Base-by-base conservation (phyloP, 2,888 invertebrate genomes). In the Frankliniella intonsa region DNA sequence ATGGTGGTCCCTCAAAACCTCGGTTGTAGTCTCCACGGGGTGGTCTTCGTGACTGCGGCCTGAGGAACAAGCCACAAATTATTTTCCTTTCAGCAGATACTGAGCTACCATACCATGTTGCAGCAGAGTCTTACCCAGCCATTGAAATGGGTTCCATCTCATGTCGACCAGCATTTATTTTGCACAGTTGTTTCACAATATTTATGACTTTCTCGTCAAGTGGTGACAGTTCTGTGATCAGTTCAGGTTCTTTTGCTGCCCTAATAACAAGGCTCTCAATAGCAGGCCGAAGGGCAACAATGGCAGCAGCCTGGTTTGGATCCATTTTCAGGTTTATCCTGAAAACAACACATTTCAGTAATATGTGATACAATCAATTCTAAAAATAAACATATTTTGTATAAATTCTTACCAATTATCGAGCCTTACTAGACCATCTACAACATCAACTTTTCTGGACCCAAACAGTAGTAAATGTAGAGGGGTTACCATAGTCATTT, bases 401-500 rank as follows among this genome's bases (percentile, higher is more conserved):
- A 62, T 1, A 62, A 14, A 65, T 82, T 80, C 86, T 85, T 85
- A 90, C 98, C 98, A 98, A 87, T 96, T 95, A 88, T 99, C 99
- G 3, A 99, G 88, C 0, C 94, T 92, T 2, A 98, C 93, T 49
- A 94, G 89, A 81, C 92, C 91, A 82, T 94, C 94, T 0, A 94
- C 89, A 86, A 92, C 92, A 85, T 97, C 96, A 0, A 95, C 93
- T 88, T 95, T 96, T 81, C 97, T 91, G n/a, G 94, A 93, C 0
- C 96, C 98, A 87, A 99, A 98, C 69, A 99, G 89, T 84, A 99
- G 88, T 79, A 99, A 89, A 87, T 99, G 98, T 84, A 99, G 88
- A 0, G 99, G 97, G 0, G 97, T 93, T 10, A 99, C 95, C 97
- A 98, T 98, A 1, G 97, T 95, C 92, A 96, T 92, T 89, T 98